A percentile compares a stretch with the other conserved stretches of the same genome.
phyloP scores from a whole-genome alignment of 2,113 vertebrate species.

The Planiliza haematocheilus region DNA sequence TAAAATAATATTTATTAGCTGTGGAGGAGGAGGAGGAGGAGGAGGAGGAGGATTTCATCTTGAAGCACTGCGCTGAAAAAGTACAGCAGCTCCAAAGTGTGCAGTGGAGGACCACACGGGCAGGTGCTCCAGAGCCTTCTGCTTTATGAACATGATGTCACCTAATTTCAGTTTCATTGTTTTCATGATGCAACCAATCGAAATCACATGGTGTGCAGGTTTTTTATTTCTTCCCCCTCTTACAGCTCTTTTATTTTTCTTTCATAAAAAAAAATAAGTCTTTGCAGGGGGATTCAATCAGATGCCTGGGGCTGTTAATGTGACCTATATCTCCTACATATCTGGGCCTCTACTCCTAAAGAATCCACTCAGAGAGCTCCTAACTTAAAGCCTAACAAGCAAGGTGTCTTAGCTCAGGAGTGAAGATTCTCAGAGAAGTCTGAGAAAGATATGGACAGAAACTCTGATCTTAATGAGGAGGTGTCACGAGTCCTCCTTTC shows the following conservation, averaged over 20 bases:
- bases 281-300: conserved; percentile 4
- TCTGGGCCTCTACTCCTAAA: too few species aligned
- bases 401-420: too few species aligned
- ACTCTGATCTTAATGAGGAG: too few species aligned
- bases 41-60: neutral
- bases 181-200: conserved; percentile 54
- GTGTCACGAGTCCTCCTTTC: too few species aligned
- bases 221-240: neutral
- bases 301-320: neutral
- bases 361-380: too few species aligned
- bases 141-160: conserved; percentile 29
- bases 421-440: too few species aligned
- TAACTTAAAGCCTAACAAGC: too few species aligned
- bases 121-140: conserved; percentile 32
- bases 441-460: too few species aligned
- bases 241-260: neutral
- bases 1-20: neutral
- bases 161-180: conserved; percentile 42
- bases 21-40: too few species aligned
- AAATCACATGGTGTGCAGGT: conserved; percentile 38
- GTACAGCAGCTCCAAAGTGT: neutral
- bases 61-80: neutral
- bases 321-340: too few species aligned
- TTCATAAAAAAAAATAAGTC: neutral
- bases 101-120: conserved; percentile 6